Conservation (phyloP, 2,113 vertebrate species). For the Candoia aspera region DNA sequence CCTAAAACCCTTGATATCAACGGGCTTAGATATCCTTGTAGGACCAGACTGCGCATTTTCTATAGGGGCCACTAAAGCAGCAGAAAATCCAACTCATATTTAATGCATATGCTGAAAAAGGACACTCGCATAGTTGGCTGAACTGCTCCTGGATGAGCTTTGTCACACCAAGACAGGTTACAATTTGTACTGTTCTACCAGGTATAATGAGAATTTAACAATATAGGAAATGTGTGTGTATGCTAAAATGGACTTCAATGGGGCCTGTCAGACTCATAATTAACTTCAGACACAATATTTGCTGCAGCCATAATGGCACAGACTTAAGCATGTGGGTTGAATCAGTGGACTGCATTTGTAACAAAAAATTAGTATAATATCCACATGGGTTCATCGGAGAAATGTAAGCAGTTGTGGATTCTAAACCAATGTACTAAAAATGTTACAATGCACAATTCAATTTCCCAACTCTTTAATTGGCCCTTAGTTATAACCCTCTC, state of each 20-base stretch:
- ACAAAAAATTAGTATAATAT: not conserved
- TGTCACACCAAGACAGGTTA: not conserved
- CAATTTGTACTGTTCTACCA: not conserved
- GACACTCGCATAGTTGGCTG: not conserved
- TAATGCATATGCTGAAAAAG: not conserved
- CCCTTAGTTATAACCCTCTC: not conserved
- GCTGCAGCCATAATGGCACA: not conserved
- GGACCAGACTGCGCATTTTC: slow-evolving; percentile 24
- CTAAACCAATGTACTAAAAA: not conserved
- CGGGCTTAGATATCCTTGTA: not conserved
- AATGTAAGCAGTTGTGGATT: not conserved
- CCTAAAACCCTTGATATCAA: not conserved
- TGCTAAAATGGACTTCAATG: not conserved
- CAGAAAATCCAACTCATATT: not conserved
- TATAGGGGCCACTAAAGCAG: slow-evolving; percentile 5
- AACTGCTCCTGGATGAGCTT: not conserved
- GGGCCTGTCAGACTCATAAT: not conserved
- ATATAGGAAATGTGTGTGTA: not conserved
- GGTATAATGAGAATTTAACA: not conserved
- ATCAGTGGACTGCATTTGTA: not conserved
- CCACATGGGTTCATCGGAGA: not conserved
- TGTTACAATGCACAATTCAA: not conserved
- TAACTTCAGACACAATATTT: not conserved
- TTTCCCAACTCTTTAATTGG: not conserved
- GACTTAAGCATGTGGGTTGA: not conserved